Percentiles rank a stretch among this genome's conserved stretches.
phyloP scores from a whole-genome alignment of 2,888 invertebrate genomes.

The Oegoconia quadripuncta region DNA sequence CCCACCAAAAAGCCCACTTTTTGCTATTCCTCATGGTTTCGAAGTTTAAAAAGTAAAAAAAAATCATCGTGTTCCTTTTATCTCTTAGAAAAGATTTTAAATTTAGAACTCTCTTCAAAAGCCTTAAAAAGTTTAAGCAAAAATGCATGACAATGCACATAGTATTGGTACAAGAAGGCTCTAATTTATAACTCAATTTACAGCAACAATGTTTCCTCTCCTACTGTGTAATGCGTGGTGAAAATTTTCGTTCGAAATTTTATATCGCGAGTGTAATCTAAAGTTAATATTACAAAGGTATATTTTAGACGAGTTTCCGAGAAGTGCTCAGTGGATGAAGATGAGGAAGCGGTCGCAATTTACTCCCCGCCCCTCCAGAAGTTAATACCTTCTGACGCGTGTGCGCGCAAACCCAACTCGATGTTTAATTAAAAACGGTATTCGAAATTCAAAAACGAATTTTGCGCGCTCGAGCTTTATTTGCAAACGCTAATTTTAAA shows the following conservation, averaged over 20 bases:
- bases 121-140: too few relatives aligned
- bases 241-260: constrained; percentile 24
- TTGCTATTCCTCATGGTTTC: too few relatives aligned
- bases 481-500: constrained; percentile 35
- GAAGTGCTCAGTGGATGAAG: constrained; percentile 33
- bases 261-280: constrained; percentile 33
- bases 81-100: too few relatives aligned
- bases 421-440: constrained; percentile 68
- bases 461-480: constrained; percentile 31
- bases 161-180: too few relatives aligned
- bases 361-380: constrained; percentile 37
- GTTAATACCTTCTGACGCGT: constrained; percentile 57
- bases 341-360: constrained; percentile 39
- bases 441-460: constrained; percentile 43
- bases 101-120: too few relatives aligned
- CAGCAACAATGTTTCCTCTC: too few relatives aligned
- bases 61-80: too few relatives aligned
- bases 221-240: constrained; percentile 9
- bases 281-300: constrained; percentile 38
- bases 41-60: too few relatives aligned
- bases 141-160: too few relatives aligned
- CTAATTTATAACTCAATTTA: too few relatives aligned
- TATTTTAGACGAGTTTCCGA: constrained; percentile 36
- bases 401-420: constrained; percentile 32
- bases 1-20: too few relatives aligned